phyloP scores from a whole-genome alignment of 1,140 invertebrate species.

The Ptiloglossa arizonensis region DNA sequence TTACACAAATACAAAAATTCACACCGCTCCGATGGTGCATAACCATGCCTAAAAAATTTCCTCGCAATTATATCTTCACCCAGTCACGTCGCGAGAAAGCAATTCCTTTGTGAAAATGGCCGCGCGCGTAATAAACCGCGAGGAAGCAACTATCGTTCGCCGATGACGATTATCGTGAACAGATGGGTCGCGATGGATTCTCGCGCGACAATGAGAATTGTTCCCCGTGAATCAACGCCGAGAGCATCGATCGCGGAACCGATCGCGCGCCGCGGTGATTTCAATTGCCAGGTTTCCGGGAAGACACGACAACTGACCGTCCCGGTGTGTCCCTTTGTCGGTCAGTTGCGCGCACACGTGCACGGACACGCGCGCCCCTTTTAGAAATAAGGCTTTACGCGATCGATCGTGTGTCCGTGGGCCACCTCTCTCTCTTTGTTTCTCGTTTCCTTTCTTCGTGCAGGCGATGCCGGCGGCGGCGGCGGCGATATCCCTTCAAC shows the following conservation, averaged over 20 bases:
- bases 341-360: too few species aligned
- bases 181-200: not conserved
- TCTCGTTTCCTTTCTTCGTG: constrained; percentile 68
- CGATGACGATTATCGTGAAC: too few species aligned
- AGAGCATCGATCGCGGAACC: not conserved
- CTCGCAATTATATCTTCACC: too few species aligned
- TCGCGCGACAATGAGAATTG: not conserved
- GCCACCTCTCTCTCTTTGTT: constrained; percentile 62
- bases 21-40: too few species aligned
- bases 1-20: too few species aligned
- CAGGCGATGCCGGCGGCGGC: constrained; percentile 88
- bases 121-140: too few species aligned
- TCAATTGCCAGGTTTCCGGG: not conserved
- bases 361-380: not conserved
- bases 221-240: too few species aligned
- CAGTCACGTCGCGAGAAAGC: too few species aligned
- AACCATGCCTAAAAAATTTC: too few species aligned
- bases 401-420: constrained; percentile 27
- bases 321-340: not conserved
- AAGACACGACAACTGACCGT: not conserved
- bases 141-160: too few species aligned
- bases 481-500: constrained; percentile 87
- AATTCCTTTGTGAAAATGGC: too few species aligned
- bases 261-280: not conserved
- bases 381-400: constrained; percentile 7